These are phyloP conservation scores for Aquatica leii DNA, from an alignment of 2,888 invertebrate species.

Conservation along the genomic window DNA sequence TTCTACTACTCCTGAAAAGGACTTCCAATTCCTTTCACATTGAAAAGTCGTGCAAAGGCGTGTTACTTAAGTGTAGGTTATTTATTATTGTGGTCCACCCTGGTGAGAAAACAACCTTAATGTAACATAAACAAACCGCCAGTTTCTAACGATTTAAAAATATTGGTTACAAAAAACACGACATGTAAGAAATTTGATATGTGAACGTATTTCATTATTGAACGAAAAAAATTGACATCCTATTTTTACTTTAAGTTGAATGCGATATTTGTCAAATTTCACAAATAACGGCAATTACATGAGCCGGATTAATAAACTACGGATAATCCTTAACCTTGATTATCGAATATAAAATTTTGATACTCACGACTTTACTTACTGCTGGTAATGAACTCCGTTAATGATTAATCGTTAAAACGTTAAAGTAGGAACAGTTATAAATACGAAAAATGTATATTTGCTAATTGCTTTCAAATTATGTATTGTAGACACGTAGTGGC, in stretches of 20 bases:
- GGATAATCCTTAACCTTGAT: too few species aligned
- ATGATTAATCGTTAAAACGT: constrained; percentile 49
- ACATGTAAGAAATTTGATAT: neutral
- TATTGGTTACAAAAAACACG: neutral
- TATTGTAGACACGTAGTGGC: constrained; percentile 50
- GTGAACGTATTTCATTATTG: too few species aligned
- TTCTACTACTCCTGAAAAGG: constrained; percentile 32
- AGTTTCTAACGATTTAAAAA: constrained; percentile 14
- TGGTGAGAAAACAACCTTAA: constrained; percentile 33
- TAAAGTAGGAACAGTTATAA: constrained; percentile 9
- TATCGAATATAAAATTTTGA: constrained; percentile 37
- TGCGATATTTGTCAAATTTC: neutral
- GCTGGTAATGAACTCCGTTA: too few species aligned
- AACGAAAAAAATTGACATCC: too few species aligned
- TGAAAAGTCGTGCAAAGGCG: constrained; percentile 39
- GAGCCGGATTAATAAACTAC: too few species aligned
- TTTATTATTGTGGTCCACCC: constrained; percentile 36
- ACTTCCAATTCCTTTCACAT: constrained; percentile 38
- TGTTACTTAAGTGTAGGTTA: constrained; percentile 37
- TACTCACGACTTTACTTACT: constrained; percentile 41
- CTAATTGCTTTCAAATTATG: constrained; percentile 50
- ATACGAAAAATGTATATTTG: constrained; percentile 23
- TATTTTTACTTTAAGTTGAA: too few species aligned
- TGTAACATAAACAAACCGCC: constrained; percentile 32
- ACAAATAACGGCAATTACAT: constrained; percentile 5